Percentiles rank a stretch among this genome's conserved stretches.
phyloP scores from a whole-genome alignment of 2,888 invertebrate species.

The Agonopterix arenella region DNA sequence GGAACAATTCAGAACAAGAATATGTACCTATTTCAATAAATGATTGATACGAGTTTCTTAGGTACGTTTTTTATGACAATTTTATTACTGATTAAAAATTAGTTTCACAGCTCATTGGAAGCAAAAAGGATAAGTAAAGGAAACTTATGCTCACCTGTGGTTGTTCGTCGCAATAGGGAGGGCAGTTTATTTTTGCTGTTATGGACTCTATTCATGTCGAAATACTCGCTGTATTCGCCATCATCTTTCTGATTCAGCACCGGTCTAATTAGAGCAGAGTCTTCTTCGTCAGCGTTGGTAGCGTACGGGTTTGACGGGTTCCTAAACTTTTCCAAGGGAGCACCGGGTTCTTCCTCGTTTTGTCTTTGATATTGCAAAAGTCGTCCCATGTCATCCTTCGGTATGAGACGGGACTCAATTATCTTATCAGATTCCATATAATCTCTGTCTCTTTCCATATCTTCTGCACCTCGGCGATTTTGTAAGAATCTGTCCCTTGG shows the following conservation, averaged over 20 bases:
- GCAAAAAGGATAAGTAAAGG: no score
- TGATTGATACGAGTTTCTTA: background rate
- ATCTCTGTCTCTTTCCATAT: background rate
- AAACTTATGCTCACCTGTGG: constrained; percentile 22
- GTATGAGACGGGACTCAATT: no score
- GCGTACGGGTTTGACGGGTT: no score
- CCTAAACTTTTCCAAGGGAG: no score
- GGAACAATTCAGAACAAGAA: background rate
- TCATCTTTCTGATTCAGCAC: constrained; percentile 13
- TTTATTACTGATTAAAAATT: no score
- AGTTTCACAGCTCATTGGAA: background rate
- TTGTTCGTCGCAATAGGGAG: constrained; percentile 29
- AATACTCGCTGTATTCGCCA: constrained; percentile 46
- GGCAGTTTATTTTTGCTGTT: constrained; percentile 46
- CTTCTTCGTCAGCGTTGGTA: no score
- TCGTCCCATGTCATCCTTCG: no score
- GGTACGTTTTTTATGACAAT: no score
- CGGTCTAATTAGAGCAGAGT: no score
- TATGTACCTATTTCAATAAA: constrained; percentile 5
- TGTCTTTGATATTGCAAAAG: no score
- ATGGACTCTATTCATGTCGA: constrained; percentile 49
- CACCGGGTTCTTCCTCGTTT: no score
- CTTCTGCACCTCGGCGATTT: background rate
- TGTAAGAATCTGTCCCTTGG: constrained; percentile 32
- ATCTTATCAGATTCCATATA: no score